phyloP scores from a whole-genome alignment of 2,888 invertebrate species.

The Leptogaster cylindrica region DNA sequence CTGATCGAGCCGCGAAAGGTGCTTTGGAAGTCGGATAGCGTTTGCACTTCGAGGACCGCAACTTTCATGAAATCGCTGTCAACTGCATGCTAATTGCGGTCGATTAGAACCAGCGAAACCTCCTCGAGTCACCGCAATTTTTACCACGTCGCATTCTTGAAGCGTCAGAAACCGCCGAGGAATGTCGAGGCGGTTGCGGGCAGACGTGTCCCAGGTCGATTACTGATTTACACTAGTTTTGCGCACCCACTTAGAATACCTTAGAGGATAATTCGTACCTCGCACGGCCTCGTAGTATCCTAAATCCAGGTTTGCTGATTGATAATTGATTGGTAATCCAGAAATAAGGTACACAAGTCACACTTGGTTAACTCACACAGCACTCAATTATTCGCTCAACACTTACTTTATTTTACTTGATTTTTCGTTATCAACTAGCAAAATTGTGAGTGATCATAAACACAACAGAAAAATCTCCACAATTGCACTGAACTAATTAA shows the following conservation, averaged over 20 bases:
- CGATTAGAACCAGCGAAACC: slow-evolving; percentile 16
- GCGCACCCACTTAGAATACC: not conserved
- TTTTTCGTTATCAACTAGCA: not conserved
- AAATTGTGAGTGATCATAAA: not conserved
- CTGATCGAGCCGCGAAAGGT: not conserved
- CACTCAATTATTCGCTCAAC: slow-evolving; percentile 13
- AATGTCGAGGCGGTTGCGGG: slow-evolving; percentile 4
- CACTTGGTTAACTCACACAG: slow-evolving; percentile 9
- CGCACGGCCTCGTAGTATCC: slow-evolving; percentile 63
- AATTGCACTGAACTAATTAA: slow-evolving; percentile 15
- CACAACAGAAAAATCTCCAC: slow-evolving; percentile 13
- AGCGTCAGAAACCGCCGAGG: slow-evolving; percentile 27
- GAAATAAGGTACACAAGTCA: slow-evolving; percentile 1
- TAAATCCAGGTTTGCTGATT: slow-evolving; percentile 61
- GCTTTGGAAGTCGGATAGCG: not conserved
- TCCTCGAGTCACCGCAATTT: not conserved
- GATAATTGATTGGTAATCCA: slow-evolving; percentile 47
- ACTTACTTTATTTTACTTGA: slow-evolving; percentile 1
- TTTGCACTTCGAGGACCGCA: not conserved
- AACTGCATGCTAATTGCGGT: slow-evolving; percentile 27
- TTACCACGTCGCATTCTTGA: slow-evolving; percentile 33
- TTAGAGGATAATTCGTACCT: slow-evolving; percentile 57
- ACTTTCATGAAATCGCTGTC: slow-evolving; percentile 1
- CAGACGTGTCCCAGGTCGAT: not conserved
- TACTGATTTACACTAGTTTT: not conserved